Evolutionary conservation across 2,888 invertebrate genomes (phyloP).

Genomic region (Pocota personata): DNA sequence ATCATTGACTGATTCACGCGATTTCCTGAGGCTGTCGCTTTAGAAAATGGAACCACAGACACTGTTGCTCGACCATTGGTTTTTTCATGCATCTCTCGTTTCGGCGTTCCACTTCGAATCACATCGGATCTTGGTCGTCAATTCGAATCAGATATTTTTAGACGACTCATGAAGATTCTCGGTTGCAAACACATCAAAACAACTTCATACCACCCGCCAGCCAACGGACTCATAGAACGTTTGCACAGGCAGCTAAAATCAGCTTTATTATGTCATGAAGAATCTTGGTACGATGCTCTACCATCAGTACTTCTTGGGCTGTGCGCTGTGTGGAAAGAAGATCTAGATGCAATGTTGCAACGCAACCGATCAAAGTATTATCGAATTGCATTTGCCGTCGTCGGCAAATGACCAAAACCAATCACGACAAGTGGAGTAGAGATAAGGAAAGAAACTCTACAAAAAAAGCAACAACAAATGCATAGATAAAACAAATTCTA

Average conservation of each 20-base stretch:
- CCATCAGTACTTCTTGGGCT: constrained; percentile 37
- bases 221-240: constrained; percentile 76
- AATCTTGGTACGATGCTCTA: constrained; percentile 31
- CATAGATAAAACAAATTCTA: no score
- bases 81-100: constrained; percentile 80
- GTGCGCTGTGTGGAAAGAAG: constrained; percentile 40
- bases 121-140: constrained; percentile 76
- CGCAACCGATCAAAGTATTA: no score
- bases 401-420: no score
- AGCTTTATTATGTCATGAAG: constrained; percentile 63
- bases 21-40: constrained; percentile 25
- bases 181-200: constrained; percentile 39
- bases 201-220: constrained; percentile 58
- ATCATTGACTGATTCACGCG: constrained; percentile 32
- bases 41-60: constrained; percentile 48
- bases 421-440: no score
- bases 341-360: constrained; percentile 26
- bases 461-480: no score
- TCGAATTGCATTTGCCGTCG: no score
- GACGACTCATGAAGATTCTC: constrained; percentile 21
- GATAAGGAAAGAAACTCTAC: no score
- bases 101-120: constrained; percentile 78
- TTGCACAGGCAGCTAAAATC: neutral
- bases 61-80: constrained; percentile 48
- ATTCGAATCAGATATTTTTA: constrained; percentile 45